Evolutionary conservation across 2,797 vertebrate genomes (phyloP), one percentile per base, ranked within the genome.

Genomic region (Semotilus atromaculatus): DNA sequence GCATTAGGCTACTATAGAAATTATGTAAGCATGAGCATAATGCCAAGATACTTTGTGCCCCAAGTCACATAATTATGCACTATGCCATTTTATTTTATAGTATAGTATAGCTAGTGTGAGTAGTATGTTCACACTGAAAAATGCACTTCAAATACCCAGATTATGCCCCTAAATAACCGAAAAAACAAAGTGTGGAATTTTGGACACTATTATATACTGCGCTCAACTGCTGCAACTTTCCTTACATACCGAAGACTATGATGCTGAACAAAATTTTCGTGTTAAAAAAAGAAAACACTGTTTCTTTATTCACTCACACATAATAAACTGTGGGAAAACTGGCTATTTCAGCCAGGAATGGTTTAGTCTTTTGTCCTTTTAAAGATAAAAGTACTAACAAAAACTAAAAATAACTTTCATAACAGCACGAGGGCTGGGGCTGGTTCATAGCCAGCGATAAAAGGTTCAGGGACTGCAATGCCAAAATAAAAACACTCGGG

Each of bases 401-500:
- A 64, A 82, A 29, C 58, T 83, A 66, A 66, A 75, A 83, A 83
- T 83, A 74, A 19, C 29, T 36, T 80, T 70, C 1, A 70, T 55
- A 70, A 19, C 60, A 36, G 29, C 58, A 38, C 7, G 29, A 38
- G 40, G 14, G 43, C 55, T 75, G 58, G 40, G 14, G 43, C 55
- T 75, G 58, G 81, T 38, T 19, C 16, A 11, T 66, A 23, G 9
- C 58, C 71, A 66, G 36, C 51, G 43, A 74, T 53, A 66, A 82
- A 29, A 11, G 70, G 36, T 58, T 81, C 18, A 60, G 7, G 16
- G 53, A 64, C 21, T 48, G 29, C 5, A 36, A 74, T 48, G 40
- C 70, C 81, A 74, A 74, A 48, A 18, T 36, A 51, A 60, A 81
- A 62, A 3, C 29, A 26, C 21, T 64, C 0, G 34, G 0, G n/a